phyloP scores from a whole-genome alignment of 2,888 invertebrate species.

The Monochamus alternatus region DNA sequence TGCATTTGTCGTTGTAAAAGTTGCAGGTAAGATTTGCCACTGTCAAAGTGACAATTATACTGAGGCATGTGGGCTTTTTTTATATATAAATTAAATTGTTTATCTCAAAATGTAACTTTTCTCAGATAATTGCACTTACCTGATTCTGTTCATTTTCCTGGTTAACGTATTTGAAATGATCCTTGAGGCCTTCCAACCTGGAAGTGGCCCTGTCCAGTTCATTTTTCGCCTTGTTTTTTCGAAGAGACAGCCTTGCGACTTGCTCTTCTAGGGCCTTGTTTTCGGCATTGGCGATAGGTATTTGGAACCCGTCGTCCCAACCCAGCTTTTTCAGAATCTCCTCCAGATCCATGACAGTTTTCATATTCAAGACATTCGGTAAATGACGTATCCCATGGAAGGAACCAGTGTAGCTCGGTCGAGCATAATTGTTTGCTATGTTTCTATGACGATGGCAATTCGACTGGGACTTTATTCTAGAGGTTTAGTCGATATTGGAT shows the following conservation, averaged over 20 bases:
- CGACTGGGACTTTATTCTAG: too few relatives aligned
- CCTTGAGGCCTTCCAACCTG: constrained; percentile 64
- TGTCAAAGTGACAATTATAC: too few relatives aligned
- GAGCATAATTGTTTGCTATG: background rate
- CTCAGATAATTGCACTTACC: constrained; percentile 60
- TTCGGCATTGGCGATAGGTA: constrained; percentile 85
- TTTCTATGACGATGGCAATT: background rate
- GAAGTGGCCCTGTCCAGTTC: constrained; percentile 70
- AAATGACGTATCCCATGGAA: constrained; percentile 17
- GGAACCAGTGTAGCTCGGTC: background rate
- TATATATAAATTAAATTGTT: too few relatives aligned
- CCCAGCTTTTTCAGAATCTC: constrained; percentile 81
- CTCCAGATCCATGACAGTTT: constrained; percentile 71
- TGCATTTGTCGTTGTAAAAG: too few relatives aligned
- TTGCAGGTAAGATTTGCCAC: too few relatives aligned
- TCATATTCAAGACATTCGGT: constrained; percentile 1
- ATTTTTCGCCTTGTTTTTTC: constrained; percentile 71
- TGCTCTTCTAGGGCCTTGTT: constrained; percentile 76
- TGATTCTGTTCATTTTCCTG: constrained; percentile 75
- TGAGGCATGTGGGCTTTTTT: too few relatives aligned
- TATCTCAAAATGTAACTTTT: too few relatives aligned
- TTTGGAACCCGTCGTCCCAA: constrained; percentile 84
- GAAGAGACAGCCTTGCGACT: constrained; percentile 71
- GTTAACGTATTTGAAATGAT: constrained; percentile 73
- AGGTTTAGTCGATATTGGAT: background rate